Percentiles rank a stretch among this genome's conserved stretches.
phyloP scores from a whole-genome alignment of 1,140 invertebrate species.

The Eurosta solidaginis region DNA sequence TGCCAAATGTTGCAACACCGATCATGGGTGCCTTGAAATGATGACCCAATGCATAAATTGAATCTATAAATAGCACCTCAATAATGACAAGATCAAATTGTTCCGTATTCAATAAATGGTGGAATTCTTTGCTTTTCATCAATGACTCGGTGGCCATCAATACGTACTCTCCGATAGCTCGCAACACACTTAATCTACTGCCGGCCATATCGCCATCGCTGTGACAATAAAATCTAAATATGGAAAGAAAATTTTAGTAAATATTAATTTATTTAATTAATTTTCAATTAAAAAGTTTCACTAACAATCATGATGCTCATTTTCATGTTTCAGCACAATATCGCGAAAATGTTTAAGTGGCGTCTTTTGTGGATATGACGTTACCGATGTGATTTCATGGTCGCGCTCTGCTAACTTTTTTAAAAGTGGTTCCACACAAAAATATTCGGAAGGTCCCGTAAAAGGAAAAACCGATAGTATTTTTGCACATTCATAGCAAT shows the following conservation, averaged over 20 bases:
- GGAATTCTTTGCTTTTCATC: conserved; percentile 26
- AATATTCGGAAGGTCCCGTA: conserved; percentile 51
- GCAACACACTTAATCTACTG: not conserved
- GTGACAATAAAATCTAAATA: not conserved
- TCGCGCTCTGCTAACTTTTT: conserved; percentile 57
- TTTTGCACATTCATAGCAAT: conserved; percentile 30
- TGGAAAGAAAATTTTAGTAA: not conserved
- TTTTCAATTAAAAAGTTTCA: too few species aligned
- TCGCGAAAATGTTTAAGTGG: conserved; percentile 49
- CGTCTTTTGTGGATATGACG: conserved; percentile 55
- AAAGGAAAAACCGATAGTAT: conserved; percentile 54
- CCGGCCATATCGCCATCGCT: not conserved
- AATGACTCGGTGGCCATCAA: conserved; percentile 21
- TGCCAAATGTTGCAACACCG: conserved; percentile 53
- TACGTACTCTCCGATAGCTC: not conserved
- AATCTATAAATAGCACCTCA: conserved; percentile 42
- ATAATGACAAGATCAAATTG: conserved; percentile 42
- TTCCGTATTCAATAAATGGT: conserved; percentile 32
- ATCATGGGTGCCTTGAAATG: conserved; percentile 55
- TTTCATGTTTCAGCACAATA: conserved; percentile 41
- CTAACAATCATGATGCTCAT: conserved; percentile 30
- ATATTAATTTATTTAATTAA: not conserved
- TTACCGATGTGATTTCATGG: conserved; percentile 62
- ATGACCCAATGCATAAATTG: conserved; percentile 45
- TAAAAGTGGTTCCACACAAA: conserved; percentile 52